These are phyloP conservation scores for Hippocampus guttulatus DNA, from an alignment of 2,113 vertebrate genomes.

Conservation along the genomic window DNA sequence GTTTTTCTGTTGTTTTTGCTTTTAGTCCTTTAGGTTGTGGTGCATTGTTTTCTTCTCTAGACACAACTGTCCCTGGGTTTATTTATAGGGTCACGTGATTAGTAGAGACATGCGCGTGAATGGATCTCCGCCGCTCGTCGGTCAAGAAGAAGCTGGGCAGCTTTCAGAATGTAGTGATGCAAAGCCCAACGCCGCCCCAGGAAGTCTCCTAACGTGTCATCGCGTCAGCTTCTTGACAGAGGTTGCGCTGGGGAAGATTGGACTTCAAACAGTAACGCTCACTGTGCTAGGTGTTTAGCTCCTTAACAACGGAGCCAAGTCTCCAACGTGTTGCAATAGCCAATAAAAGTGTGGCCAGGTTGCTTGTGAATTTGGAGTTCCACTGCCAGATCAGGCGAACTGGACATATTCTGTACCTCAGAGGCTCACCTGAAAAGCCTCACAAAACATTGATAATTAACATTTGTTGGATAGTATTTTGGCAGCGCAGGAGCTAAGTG, in stretches of 20 bases:
- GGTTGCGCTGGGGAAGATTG: conserved; percentile 42
- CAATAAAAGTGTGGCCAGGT: neutral
- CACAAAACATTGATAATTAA: neutral
- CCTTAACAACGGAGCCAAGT: conserved; percentile 11
- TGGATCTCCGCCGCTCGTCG: conserved; percentile 29
- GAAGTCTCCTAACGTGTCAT: neutral
- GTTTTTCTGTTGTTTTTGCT: conserved; percentile 53
- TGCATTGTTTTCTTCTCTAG: conserved; percentile 58
- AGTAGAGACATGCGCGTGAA: conserved; percentile 62
- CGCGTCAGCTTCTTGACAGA: conserved; percentile 15
- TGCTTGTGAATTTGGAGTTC: neutral
- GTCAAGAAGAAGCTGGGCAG: conserved; percentile 60
- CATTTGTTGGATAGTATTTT: neutral
- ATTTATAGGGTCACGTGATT: conserved; percentile 70
- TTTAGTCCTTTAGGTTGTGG: conserved; percentile 69
- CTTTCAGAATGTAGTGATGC: conserved; percentile 72
- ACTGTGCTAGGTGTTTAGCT: conserved; percentile 9
- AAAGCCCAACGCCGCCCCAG: conserved; percentile 24
- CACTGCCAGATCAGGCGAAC: neutral
- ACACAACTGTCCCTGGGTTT: conserved; percentile 64
- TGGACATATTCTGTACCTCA: neutral
- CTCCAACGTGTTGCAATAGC: neutral
- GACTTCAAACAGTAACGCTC: conserved; percentile 9
- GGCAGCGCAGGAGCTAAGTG: neutral
- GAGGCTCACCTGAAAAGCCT: neutral